These are phyloP conservation scores for Chromobotia macracanthus DNA, from an alignment of 2,797 vertebrate genomes.

Conservation along the genomic window DNA sequence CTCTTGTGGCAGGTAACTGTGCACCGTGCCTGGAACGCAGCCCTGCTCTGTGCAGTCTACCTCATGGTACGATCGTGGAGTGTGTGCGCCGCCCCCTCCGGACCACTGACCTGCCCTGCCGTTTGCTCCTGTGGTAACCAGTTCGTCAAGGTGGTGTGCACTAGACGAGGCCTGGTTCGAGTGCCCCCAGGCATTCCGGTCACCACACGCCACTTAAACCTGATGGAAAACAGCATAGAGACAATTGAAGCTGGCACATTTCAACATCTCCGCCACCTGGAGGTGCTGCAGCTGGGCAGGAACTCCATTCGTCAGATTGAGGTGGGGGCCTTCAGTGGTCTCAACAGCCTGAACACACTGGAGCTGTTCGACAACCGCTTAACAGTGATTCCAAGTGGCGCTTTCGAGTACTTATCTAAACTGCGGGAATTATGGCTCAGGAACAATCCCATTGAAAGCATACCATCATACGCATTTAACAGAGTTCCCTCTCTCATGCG, in stretches of 20 bases:
- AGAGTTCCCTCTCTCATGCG: slow-evolving; percentile 95
- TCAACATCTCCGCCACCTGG: slow-evolving; percentile 93
- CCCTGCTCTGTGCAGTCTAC: slow-evolving; percentile 90
- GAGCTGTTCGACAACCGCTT: slow-evolving; percentile 97
- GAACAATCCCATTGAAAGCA: slow-evolving; percentile 98
- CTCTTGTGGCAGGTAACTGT: slow-evolving; percentile 97
- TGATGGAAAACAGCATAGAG: slow-evolving; percentile 99
- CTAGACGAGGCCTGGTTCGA: slow-evolving; percentile 87
- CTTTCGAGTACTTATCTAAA: slow-evolving; percentile 97
- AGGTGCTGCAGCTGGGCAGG: slow-evolving; percentile 93
- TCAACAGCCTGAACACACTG: slow-evolving; percentile 96
- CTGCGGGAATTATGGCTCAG: slow-evolving; percentile 95
- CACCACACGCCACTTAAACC: slow-evolving; percentile 93
- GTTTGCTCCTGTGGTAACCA: slow-evolving; percentile 97
- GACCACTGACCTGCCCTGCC: slow-evolving; percentile 91
- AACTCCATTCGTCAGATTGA: slow-evolving; percentile 96
- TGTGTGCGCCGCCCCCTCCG: slow-evolving; percentile 83
- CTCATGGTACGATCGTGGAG: slow-evolving; percentile 90
- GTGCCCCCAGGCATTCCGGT: slow-evolving; percentile 92
- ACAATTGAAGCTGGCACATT: slow-evolving; percentile 95
- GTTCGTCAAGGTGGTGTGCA: slow-evolving; percentile 97
- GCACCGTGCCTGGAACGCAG: slow-evolving; percentile 93
- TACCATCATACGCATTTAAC: slow-evolving; percentile 97
- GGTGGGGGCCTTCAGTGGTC: slow-evolving; percentile 95
- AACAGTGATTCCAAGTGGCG: slow-evolving; percentile 95